phyloP scores from a whole-genome alignment of 92 coral and sea anemone genomes.

The Phenganax marumi region DNA sequence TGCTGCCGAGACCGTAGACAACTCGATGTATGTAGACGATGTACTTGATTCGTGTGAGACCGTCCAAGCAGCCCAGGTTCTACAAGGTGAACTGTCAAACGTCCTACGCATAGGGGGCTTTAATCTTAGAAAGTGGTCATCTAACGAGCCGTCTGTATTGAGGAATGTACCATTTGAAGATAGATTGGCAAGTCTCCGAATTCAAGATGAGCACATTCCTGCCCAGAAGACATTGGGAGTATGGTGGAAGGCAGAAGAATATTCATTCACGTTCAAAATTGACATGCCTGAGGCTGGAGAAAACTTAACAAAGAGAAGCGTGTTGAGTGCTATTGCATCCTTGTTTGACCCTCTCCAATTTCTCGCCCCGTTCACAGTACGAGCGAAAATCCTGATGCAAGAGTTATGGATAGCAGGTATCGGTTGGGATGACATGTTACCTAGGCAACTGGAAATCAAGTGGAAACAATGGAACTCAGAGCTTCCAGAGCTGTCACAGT shows the following conservation, averaged over 20 bases:
- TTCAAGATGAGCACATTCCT: not conserved
- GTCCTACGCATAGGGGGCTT: slow-evolving; percentile 15
- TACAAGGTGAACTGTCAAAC: slow-evolving; percentile 33
- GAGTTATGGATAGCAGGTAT: slow-evolving; percentile 33
- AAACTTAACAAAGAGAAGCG: slow-evolving; percentile 48
- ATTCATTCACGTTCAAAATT: slow-evolving; percentile 39
- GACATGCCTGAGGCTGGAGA: slow-evolving; percentile 2
- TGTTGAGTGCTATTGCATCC: slow-evolving; percentile 52
- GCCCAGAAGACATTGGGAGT: not conserved
- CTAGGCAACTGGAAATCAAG: slow-evolving; percentile 2
- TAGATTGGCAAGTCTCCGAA: slow-evolving; percentile 13
- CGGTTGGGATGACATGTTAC: slow-evolving; percentile 36
- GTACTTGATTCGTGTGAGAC: slow-evolving; percentile 45
- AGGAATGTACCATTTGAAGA: slow-evolving; percentile 2
- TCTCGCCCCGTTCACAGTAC: slow-evolving; percentile 48
- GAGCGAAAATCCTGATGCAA: slow-evolving; percentile 55
- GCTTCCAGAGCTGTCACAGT: slow-evolving; percentile 1
- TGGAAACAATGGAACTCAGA: slow-evolving; percentile 32
- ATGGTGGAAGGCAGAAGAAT: slow-evolving; percentile 32
- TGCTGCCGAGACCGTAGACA: slow-evolving; percentile 46
- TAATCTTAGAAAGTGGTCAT: slow-evolving; percentile 7
- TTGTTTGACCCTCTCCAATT: slow-evolving; percentile 59
- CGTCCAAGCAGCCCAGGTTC: slow-evolving; percentile 43
- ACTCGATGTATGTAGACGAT: slow-evolving; percentile 58
- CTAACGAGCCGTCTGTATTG: slow-evolving; percentile 12